phyloP scores from a whole-genome alignment of 2,113 vertebrate species.

The Syngnathoides biaculeatus region DNA sequence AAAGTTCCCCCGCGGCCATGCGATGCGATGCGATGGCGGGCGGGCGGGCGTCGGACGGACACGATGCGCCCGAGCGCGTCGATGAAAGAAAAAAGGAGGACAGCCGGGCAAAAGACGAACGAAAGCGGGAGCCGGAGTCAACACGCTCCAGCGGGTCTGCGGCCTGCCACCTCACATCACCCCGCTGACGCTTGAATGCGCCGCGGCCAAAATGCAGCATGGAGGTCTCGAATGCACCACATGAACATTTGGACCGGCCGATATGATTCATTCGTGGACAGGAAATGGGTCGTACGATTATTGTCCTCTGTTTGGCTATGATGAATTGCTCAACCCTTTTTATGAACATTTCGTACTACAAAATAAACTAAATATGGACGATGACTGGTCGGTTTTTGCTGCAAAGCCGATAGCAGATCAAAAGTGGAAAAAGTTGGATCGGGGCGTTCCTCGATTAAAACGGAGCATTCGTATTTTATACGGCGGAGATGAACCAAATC shows the following conservation, averaged over 20 bases:
- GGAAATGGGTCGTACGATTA: too few species aligned
- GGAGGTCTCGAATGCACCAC: constrained; percentile 9
- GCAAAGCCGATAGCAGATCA: too few species aligned
- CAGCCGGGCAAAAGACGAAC: constrained; percentile 24
- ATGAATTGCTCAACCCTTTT: too few species aligned
- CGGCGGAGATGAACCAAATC: background rate
- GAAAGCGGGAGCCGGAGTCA: constrained; percentile 20
- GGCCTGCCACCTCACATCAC: constrained; percentile 66
- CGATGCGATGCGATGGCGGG: constrained; percentile 8
- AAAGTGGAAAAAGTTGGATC: too few species aligned
- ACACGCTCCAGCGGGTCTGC: constrained; percentile 58
- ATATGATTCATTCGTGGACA: too few species aligned
- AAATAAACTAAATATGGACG: too few species aligned
- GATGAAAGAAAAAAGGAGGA: constrained; percentile 24
- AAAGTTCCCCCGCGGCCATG: too few species aligned
- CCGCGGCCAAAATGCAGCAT: constrained; percentile 61
- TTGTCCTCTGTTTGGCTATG: too few species aligned
- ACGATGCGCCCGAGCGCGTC: constrained; percentile 4
- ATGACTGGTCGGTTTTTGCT: too few species aligned
- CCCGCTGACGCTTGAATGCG: constrained; percentile 63
- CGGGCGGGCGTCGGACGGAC: background rate
- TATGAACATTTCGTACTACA: too few species aligned
- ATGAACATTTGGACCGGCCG: background rate
- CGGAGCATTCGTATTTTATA: background rate
- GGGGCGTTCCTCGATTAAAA: background rate